Percentiles rank a stretch among this genome's conserved stretches.
Evolutionary conservation across 2,888 invertebrate genomes (phyloP).

Genomic region (Gortyna flavago): DNA sequence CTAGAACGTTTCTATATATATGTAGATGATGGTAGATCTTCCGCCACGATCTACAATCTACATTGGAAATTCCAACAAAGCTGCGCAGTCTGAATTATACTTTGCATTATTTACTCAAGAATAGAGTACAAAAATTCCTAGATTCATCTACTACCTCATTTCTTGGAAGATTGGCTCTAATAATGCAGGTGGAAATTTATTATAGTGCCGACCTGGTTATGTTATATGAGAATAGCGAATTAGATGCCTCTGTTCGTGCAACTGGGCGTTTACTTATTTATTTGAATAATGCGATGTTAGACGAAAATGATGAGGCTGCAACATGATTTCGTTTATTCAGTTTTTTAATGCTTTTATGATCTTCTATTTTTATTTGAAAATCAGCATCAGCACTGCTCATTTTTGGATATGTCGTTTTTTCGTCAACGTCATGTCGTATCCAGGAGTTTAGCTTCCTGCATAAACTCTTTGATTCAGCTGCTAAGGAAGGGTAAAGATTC

Average conservation of each 20-base stretch:
- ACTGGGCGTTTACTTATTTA: slow-evolving; percentile 30
- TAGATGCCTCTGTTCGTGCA: slow-evolving; percentile 2
- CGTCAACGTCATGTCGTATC: neutral
- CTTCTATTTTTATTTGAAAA: neutral
- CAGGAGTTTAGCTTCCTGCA: neutral
- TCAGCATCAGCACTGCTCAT: neutral
- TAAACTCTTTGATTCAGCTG: neutral
- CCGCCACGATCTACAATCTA: slow-evolving; percentile 37
- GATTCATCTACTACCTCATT: slow-evolving; percentile 44
- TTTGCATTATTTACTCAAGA: slow-evolving; percentile 56
- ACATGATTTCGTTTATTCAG: slow-evolving; percentile 1
- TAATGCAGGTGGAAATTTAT: slow-evolving; percentile 51
- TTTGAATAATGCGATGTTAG: slow-evolving; percentile 24
- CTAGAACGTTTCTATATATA: slow-evolving; percentile 24
- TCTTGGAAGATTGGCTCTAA: slow-evolving; percentile 48
- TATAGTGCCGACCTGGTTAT: slow-evolving; percentile 33
- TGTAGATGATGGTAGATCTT: slow-evolving; percentile 48
- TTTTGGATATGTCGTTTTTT: neutral
- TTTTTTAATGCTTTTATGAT: neutral
- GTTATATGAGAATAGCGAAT: slow-evolving; percentile 29
- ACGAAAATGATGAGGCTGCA: slow-evolving; percentile 21
- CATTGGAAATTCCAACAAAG: slow-evolving; percentile 53
- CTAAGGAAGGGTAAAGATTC: neutral
- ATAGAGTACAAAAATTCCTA: slow-evolving; percentile 42
- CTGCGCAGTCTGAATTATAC: slow-evolving; percentile 46